These are phyloP conservation scores for Spizaetus ornatus DNA, from an alignment of 2,113 vertebrate species.

Conservation along the genomic window DNA sequence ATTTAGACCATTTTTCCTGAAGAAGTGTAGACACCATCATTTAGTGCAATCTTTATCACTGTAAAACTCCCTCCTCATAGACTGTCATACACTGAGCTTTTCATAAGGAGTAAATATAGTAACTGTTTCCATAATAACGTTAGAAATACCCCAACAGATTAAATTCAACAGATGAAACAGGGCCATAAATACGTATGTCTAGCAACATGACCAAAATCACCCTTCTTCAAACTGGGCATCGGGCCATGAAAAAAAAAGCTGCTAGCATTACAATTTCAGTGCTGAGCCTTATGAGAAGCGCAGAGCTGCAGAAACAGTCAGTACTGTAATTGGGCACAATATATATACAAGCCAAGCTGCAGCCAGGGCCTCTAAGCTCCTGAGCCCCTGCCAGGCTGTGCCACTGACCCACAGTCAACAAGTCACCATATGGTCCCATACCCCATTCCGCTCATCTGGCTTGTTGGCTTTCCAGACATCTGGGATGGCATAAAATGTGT, in stretches of 20 bases:
- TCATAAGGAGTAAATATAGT: slow-evolving; percentile 49
- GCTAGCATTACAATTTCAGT: background rate
- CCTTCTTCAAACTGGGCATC: slow-evolving; percentile 42
- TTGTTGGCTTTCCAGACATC: background rate
- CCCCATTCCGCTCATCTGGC: background rate
- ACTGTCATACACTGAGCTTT: background rate
- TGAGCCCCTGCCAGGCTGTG: background rate
- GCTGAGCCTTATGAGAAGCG: background rate
- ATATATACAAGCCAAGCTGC: background rate
- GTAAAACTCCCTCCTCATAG: background rate
- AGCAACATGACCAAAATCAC: slow-evolving; percentile 50
- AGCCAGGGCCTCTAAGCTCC: background rate
- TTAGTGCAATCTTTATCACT: background rate
- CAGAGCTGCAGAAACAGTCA: background rate
- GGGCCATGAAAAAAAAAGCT: slow-evolving; percentile 26
- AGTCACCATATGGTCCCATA: background rate
- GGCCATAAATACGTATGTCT: slow-evolving; percentile 48
- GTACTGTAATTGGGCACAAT: background rate
- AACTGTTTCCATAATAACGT: slow-evolving; percentile 59
- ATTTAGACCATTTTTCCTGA: background rate
- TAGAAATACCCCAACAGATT: slow-evolving; percentile 50
- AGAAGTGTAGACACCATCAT: background rate
- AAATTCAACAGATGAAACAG: slow-evolving; percentile 34
- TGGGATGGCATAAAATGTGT: background rate
- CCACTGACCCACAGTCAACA: background rate